Percentiles rank a stretch among this genome's conserved stretches.
Conservation (phyloP, 2,113 vertebrate genomes). For the Austrofundulus limnaeus region DNA sequence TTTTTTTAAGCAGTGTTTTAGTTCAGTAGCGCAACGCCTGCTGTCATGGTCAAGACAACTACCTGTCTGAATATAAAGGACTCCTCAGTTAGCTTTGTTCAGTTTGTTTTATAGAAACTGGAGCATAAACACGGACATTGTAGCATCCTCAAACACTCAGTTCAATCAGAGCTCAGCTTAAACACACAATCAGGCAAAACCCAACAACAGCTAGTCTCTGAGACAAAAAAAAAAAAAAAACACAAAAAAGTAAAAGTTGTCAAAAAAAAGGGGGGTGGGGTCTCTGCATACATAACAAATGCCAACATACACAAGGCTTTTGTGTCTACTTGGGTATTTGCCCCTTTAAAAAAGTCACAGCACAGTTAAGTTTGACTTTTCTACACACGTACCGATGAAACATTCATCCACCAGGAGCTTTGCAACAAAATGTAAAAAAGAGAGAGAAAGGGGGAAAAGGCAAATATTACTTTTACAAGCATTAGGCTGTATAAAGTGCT, state of each 20-base stretch:
- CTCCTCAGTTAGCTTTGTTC: neutral
- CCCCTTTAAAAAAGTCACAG: conserved; percentile 26
- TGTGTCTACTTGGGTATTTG: conserved; percentile 28
- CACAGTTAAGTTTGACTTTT: conserved; percentile 25
- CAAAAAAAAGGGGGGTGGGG: neutral
- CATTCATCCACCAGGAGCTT: conserved; percentile 39
- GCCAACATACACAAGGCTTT: conserved; percentile 4
- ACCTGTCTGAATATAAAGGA: conserved; percentile 15
- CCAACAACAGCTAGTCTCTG: conserved; percentile 1
- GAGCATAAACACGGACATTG: conserved; percentile 8
- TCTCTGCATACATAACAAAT: conserved; percentile 13
- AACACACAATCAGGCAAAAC: conserved; percentile 10
- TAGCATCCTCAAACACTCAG: conserved; percentile 20
- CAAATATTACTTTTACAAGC: conserved; percentile 38
- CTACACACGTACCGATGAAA: conserved; percentile 51
- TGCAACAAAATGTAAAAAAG: conserved; percentile 25
- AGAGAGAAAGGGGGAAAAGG: neutral
- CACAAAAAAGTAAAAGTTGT: no score
- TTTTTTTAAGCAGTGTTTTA: conserved; percentile 17
- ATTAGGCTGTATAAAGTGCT: conserved; percentile 73
- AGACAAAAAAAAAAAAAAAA: conserved; percentile 7
- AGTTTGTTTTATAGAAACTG: conserved; percentile 17
- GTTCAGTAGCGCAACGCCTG: conserved; percentile 61
- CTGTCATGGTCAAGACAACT: conserved; percentile 68
- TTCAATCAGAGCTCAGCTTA: conserved; percentile 15